Conservation (phyloP, 2,113 vertebrate genomes). For the Bujurquina vittata region DNA sequence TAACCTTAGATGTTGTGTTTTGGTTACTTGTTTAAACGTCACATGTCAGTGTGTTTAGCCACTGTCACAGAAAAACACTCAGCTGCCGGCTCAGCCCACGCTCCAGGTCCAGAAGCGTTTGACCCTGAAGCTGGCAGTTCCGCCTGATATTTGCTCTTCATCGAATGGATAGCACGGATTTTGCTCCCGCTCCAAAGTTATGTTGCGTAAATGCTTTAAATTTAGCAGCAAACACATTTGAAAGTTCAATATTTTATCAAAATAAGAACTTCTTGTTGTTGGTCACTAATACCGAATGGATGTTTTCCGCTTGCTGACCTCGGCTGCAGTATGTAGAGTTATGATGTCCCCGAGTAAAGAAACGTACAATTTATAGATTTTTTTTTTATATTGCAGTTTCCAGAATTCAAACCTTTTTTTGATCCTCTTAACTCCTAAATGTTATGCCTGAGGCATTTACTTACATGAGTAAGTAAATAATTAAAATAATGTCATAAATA, state of each 20-base stretch:
- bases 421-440: too few relatives aligned
- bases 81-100: too few relatives aligned
- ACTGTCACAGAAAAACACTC: rapidly evolving
- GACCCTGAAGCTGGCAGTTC: neutral
- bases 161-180: neutral
- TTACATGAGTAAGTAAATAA: neutral
- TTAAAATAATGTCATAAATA: neutral
- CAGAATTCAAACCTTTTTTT: neutral
- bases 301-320: neutral
- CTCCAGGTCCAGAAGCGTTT: too few relatives aligned
- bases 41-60: neutral
- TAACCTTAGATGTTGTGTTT: rapidly evolving
- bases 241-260: neutral
- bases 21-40: neutral
- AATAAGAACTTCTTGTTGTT: neutral
- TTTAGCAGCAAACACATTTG: too few relatives aligned
- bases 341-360: neutral
- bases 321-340: neutral
- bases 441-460: too few relatives aligned
- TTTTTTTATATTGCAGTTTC: neutral
- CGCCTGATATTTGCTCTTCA: neutral
- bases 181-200: neutral
- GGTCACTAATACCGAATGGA: neutral
- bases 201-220: neutral
- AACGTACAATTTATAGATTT: neutral